Conservation (phyloP, 2,888 invertebrate species). For the Drosophila suboccidentalis region DNA sequence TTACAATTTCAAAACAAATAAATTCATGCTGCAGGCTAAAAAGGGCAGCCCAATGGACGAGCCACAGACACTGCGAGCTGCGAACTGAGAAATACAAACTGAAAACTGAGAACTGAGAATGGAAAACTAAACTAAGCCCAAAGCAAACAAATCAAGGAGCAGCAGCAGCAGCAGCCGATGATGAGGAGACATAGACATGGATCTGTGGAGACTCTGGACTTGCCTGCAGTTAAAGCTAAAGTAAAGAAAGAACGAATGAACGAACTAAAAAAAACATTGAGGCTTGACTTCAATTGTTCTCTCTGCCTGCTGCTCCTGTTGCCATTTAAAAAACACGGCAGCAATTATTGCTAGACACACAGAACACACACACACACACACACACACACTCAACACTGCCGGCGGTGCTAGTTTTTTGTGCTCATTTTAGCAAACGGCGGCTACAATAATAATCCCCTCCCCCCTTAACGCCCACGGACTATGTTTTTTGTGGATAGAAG, state of each 20-base stretch:
- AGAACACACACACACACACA: constrained; percentile 25
- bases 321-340: constrained; percentile 62
- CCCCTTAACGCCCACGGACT: constrained; percentile 48
- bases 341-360: constrained; percentile 66
- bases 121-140: constrained; percentile 42
- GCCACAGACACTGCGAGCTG: constrained; percentile 41
- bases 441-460: constrained; percentile 67
- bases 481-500: constrained; percentile 10
- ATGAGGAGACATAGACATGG: constrained; percentile 47
- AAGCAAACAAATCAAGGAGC: constrained; percentile 79
- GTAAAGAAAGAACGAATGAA: constrained; percentile 15
- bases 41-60: constrained; percentile 70
- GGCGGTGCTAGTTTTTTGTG: constrained; percentile 49
- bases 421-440: constrained; percentile 64
- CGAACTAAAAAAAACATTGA: constrained; percentile 51
- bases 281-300: constrained; percentile 78
- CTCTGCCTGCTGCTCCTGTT: constrained; percentile 50
- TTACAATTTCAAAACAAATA: constrained; percentile 81
- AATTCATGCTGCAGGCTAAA: constrained; percentile 78
- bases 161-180: constrained; percentile 49
- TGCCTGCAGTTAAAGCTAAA: constrained; percentile 58
- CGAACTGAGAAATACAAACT: constrained; percentile 44
- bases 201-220: constrained; percentile 32
- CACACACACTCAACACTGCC: constrained; percentile 21
- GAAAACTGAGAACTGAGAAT: constrained; percentile 43